Percentiles rank a stretch among this genome's conserved stretches.
Evolutionary conservation across 1,140 invertebrate species (phyloP).

Genomic region (Yoshiicerus persimilis): DNA sequence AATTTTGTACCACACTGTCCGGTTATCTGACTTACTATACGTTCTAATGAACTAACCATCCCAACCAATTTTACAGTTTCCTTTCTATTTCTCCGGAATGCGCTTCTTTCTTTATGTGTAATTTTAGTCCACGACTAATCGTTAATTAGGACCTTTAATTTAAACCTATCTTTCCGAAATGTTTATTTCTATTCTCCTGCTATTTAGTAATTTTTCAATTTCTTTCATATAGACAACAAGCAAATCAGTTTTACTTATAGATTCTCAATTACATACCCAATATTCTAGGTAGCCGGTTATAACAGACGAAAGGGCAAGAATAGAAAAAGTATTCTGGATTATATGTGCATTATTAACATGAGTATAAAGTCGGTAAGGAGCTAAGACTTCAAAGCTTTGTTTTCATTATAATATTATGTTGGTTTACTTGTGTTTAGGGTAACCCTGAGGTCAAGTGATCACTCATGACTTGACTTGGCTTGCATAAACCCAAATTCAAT

Average conservation of each 20-base stretch:
- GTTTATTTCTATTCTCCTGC: background rate
- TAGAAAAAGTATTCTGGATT: background rate
- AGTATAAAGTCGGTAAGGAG: background rate
- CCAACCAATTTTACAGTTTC: slow-evolving; percentile 10
- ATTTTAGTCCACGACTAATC: slow-evolving; percentile 5
- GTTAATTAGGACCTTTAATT: background rate
- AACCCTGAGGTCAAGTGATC: slow-evolving; percentile 41
- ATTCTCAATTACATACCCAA: background rate
- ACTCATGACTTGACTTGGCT: slow-evolving; percentile 29
- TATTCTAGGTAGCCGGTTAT: background rate
- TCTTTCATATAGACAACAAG: background rate
- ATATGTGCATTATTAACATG: too few species aligned
- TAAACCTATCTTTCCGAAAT: background rate
- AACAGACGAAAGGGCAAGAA: background rate
- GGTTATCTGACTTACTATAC: background rate
- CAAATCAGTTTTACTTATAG: background rate
- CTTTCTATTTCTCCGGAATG: background rate
- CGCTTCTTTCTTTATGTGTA: slow-evolving; percentile 1
- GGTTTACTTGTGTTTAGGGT: background rate
- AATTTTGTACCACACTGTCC: too few species aligned
- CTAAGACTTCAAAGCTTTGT: background rate
- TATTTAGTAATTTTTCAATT: background rate
- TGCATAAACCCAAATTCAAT: background rate
- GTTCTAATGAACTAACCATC: background rate
- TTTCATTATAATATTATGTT: slow-evolving; percentile 3